Percentiles rank a stretch among this genome's conserved stretches.
phyloP scores from a whole-genome alignment of 2,888 invertebrate species.

The Pristionchus fissidentatus region DNA sequence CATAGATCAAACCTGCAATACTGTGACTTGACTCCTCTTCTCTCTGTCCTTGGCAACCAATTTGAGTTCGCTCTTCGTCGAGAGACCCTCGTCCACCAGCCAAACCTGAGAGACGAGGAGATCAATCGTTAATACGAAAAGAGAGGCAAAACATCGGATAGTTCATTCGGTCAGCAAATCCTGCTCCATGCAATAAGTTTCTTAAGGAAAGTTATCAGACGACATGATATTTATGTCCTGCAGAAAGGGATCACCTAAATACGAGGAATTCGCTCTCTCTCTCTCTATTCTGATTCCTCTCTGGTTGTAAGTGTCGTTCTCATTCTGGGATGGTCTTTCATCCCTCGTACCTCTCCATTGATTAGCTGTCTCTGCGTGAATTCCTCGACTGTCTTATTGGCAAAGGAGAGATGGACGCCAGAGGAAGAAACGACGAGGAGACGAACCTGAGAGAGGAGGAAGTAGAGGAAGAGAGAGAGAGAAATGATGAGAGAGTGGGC shows the following conservation, averaged over 20 bases:
- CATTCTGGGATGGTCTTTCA: too few relatives aligned
- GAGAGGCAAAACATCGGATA: too few relatives aligned
- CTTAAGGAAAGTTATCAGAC: too few relatives aligned
- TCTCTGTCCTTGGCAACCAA: slow-evolving; percentile 64
- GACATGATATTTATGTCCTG: too few relatives aligned
- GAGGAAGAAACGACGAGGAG: slow-evolving; percentile 74
- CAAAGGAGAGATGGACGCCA: slow-evolving; percentile 63
- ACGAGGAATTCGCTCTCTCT: too few relatives aligned
- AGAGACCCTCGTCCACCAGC: slow-evolving; percentile 61
- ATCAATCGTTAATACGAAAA: too few relatives aligned
- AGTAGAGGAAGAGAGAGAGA: background rate
- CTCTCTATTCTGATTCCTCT: too few relatives aligned
- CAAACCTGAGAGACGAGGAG: slow-evolving; percentile 54
- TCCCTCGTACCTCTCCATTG: slow-evolving; percentile 57
- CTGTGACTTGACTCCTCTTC: slow-evolving; percentile 53
- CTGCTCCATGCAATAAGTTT: too few relatives aligned
- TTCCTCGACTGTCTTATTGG: slow-evolving; percentile 64
- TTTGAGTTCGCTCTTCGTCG: slow-evolving; percentile 56
- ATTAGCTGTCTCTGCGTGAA: slow-evolving; percentile 68
- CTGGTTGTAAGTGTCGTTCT: too few relatives aligned
- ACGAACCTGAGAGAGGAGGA: slow-evolving; percentile 53
- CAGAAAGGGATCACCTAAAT: too few relatives aligned
- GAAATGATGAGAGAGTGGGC: background rate
- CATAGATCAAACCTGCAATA: background rate
- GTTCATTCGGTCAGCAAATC: too few relatives aligned